Percentiles rank a stretch among this genome's conserved stretches.
Evolutionary conservation across 1,140 invertebrate genomes (phyloP).

Genomic region (Lepidotrigona ventralis): DNA sequence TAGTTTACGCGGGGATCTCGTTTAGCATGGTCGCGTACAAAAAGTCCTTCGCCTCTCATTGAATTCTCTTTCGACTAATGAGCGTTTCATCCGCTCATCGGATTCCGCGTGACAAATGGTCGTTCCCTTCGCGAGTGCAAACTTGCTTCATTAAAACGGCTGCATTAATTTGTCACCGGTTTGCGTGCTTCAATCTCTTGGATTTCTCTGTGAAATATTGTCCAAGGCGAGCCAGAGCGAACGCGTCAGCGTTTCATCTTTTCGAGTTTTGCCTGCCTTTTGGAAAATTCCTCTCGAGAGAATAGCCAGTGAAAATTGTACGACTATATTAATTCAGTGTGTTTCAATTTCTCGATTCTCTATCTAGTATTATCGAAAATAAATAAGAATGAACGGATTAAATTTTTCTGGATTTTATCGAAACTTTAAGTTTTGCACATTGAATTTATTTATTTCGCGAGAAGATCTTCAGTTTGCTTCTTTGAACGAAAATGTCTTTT

Average conservation of each 20-base stretch:
- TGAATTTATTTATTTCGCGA: too few species aligned
- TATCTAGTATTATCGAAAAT: too few species aligned
- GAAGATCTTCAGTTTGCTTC: background rate
- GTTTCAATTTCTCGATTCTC: too few species aligned
- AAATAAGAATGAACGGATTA: too few species aligned
- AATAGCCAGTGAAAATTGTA: background rate
- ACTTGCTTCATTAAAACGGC: conserved; percentile 27
- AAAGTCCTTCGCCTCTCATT: background rate
- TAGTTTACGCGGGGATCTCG: conserved; percentile 1
- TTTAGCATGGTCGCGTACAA: background rate
- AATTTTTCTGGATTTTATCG: too few species aligned
- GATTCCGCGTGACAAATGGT: conserved; percentile 37
- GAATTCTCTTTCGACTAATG: conserved; percentile 42
- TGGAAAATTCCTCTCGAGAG: background rate
- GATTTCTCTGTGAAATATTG: background rate
- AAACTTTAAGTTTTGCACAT: too few species aligned
- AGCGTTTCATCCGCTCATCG: conserved; percentile 44
- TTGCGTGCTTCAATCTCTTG: conserved; percentile 3
- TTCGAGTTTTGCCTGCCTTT: background rate
- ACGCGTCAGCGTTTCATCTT: background rate
- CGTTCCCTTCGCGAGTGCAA: conserved; percentile 9
- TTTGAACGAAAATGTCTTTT: background rate
- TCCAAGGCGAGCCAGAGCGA: background rate
- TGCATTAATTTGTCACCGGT: conserved; percentile 27
- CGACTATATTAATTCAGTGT: too few species aligned